Evolutionary conservation across 2,113 vertebrate species (phyloP).

Genomic region (Amazona vittata): DNA sequence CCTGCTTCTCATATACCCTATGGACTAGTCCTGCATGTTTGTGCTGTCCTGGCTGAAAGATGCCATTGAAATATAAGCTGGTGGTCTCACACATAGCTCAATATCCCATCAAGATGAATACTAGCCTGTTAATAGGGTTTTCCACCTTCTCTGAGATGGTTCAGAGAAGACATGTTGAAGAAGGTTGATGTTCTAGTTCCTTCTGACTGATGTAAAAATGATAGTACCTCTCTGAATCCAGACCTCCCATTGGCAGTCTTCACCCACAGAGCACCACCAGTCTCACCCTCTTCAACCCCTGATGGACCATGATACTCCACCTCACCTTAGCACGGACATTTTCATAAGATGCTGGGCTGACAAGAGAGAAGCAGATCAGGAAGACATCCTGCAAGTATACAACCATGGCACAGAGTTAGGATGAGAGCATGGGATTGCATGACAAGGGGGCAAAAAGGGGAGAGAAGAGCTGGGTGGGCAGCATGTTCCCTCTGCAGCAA

Average conservation of each 20-base stretch:
- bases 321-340: constrained; percentile 85
- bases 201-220: not conserved
- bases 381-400: constrained; percentile 78
- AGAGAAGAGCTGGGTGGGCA: not conserved
- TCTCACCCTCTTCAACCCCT: not conserved
- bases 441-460: not conserved
- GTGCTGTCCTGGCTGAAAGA: not conserved
- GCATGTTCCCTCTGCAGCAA: not conserved
- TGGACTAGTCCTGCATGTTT: not conserved
- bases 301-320: not conserved
- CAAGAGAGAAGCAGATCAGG: constrained; percentile 86
- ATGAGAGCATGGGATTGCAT: not conserved
- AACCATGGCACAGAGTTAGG: not conserved
- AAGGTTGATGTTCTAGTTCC: not conserved
- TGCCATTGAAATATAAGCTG: not conserved
- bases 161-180: not conserved
- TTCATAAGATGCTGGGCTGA: constrained; percentile 84
- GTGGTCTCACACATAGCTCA: not conserved
- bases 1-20: not conserved
- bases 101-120: not conserved
- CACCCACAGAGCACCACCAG: not conserved
- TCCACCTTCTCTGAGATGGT: not conserved
- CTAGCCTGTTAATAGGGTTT: not conserved
- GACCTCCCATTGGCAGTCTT: not conserved
- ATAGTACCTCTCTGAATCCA: not conserved